Base-by-base conservation (phyloP, 2,797 vertebrate species). In the Amblyopsis hoosieri region DNA sequence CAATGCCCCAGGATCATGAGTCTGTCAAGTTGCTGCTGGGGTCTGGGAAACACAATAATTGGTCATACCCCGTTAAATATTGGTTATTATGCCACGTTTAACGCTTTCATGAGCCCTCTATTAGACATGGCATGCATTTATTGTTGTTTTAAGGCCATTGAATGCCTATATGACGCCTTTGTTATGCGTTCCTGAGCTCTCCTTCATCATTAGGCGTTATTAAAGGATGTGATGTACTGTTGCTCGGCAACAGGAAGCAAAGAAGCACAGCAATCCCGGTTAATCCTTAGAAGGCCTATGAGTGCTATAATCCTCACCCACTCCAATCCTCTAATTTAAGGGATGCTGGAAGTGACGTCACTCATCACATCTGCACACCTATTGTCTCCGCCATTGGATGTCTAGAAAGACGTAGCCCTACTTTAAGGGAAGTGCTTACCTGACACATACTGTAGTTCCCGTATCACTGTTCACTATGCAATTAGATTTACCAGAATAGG, bases 381-480 rank as follows among this genome's bases (percentile, higher is more conserved):
- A 63, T 72, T 57, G 62, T 67, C 62, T 29, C 9, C 8, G 1
- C 8, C 1, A 53, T 29, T 29, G 23, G 23, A 29, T 29, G 64
- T 75, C 67, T 67, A 65, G 75, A 64, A 54, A 69, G 57, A 19
- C 71, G 37, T 54, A 74, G 72, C 47, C 59, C 9, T 49, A 64
- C 12, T 7, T 82, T 82, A 75, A 78, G 74, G 78, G 78, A 75
- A 60, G 66, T 85, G 78, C 79, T 78, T 63, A 67, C 81, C 79
- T 78, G 85, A 86, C 71, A 69, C 83, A 90, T 92, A 88, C 84
- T 76, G 88, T 37, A 1, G 61, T 76, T 79, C 63, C 62, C 83
- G 67, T 79, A 85, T 90, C 88, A 90, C 75, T 7, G 45, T 6
- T 49, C 67, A 91, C 76, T 75, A 83, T 82, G 69, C 86, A 90